Conservation (phyloP, 1,140 invertebrate genomes). For the Tenebrio molitor region DNA sequence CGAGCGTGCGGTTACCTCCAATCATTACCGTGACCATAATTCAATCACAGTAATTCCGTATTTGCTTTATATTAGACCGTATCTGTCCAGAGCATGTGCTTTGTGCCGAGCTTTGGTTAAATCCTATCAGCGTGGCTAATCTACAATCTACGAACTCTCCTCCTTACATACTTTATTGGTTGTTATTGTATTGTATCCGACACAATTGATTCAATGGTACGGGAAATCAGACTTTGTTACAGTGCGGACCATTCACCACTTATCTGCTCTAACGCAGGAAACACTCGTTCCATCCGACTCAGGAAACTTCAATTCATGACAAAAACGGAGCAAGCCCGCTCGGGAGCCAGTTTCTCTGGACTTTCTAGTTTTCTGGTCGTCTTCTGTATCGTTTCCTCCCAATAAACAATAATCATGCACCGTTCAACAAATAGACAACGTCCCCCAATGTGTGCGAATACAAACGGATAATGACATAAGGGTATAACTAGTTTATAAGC, state of each 20-base stretch:
- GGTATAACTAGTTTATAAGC: slow-evolving; percentile 56
- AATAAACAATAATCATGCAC: slow-evolving; percentile 28
- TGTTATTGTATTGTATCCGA: slow-evolving; percentile 37
- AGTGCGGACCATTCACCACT: slow-evolving; percentile 19
- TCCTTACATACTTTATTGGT: slow-evolving; percentile 41
- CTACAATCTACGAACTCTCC: slow-evolving; percentile 31
- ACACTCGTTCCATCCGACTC: slow-evolving; percentile 17
- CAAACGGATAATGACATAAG: slow-evolving; percentile 54
- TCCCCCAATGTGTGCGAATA: slow-evolving; percentile 33
- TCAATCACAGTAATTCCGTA: slow-evolving; percentile 40
- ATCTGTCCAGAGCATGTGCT: slow-evolving; percentile 42
- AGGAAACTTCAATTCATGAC: slow-evolving; percentile 27
- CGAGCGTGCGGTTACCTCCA: slow-evolving; percentile 32
- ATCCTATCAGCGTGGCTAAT: slow-evolving; percentile 24
- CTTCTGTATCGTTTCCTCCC: slow-evolving; percentile 1
- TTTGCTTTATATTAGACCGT: slow-evolving; percentile 39
- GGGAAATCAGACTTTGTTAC: slow-evolving; percentile 40
- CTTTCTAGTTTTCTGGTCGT: background rate
- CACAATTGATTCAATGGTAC: slow-evolving; percentile 44
- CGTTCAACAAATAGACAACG: slow-evolving; percentile 30
- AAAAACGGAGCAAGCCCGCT: background rate
- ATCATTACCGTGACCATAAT: slow-evolving; percentile 40
- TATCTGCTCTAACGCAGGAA: slow-evolving; percentile 12
- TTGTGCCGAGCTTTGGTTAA: slow-evolving; percentile 32
- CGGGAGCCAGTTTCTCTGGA: background rate